Evolutionary conservation across 2,888 invertebrate genomes (phyloP).

Genomic region (Meloe dianella): DNA sequence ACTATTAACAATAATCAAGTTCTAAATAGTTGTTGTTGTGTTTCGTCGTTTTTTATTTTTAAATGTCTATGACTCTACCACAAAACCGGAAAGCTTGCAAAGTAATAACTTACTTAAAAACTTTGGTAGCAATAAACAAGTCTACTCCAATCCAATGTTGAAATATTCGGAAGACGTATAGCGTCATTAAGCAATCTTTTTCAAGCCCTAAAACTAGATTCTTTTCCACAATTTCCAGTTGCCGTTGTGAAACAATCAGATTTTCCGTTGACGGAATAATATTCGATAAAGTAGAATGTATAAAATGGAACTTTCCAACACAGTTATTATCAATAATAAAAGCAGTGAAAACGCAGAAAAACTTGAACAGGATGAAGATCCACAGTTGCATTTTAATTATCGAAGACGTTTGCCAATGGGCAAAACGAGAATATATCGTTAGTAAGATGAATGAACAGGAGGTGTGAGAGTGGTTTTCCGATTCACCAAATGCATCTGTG

Average conservation of each 20-base stretch:
- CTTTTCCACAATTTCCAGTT: no score
- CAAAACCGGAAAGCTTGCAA: conserved; percentile 7
- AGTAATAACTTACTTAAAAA: conserved; percentile 24
- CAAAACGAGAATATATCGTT: no score
- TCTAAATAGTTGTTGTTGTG: conserved; percentile 20
- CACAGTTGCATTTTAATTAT: neutral
- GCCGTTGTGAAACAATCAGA: conserved; percentile 43
- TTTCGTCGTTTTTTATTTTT: no score
- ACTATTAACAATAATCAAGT: conserved; percentile 24
- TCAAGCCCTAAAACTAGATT: conserved; percentile 19
- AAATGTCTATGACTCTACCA: neutral
- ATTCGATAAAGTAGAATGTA: neutral
- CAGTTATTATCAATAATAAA: conserved; percentile 16
- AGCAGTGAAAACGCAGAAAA: conserved; percentile 1
- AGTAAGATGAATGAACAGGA: neutral
- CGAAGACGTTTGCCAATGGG: neutral
- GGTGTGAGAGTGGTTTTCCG: no score
- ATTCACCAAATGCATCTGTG: neutral
- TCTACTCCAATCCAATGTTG: conserved; percentile 38
- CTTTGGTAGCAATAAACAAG: conserved; percentile 26
- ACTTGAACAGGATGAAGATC: no score
- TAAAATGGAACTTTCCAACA: conserved; percentile 19
- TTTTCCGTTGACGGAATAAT: conserved; percentile 22
- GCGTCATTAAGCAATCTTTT: conserved; percentile 42
- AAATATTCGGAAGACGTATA: conserved; percentile 41